These are phyloP conservation scores for Tethya wilhelma DNA, from an alignment of 37 sponge, comb jelly and placozoan species.

Conservation along the genomic window DNA sequence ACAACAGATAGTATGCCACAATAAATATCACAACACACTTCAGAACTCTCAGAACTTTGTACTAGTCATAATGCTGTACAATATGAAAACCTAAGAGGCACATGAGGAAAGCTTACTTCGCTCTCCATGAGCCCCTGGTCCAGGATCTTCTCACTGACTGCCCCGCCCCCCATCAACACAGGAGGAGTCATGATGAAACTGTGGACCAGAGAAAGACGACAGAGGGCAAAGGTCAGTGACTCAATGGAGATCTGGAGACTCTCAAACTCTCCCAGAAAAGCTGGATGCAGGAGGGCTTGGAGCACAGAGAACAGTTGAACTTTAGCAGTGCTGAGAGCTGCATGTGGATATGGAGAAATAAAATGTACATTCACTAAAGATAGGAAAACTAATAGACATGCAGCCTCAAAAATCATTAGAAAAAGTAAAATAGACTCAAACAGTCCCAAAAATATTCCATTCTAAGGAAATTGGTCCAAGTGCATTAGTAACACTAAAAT, in stretches of 20 bases:
- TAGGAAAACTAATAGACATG: too few species aligned
- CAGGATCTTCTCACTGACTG: constrained; percentile 26
- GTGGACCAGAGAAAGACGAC: constrained; percentile 37
- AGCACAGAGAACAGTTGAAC: background rate
- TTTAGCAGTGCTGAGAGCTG: background rate
- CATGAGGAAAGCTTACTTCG: constrained; percentile 42
- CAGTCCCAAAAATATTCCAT: too few species aligned
- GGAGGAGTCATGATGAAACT: constrained; percentile 31
- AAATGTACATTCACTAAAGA: too few species aligned
- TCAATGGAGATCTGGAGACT: constrained; percentile 5
- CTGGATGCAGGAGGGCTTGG: constrained; percentile 3
- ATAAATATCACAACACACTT: background rate
- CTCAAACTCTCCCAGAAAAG: background rate
- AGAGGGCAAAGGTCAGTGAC: constrained; percentile 35
- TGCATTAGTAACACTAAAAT: too few species aligned
- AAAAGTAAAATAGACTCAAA: too few species aligned
- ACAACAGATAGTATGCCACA: background rate
- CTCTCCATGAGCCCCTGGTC: constrained; percentile 57
- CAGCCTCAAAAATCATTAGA: too few species aligned
- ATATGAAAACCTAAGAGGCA: too few species aligned
- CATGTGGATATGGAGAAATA: too few species aligned
- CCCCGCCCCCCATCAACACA: constrained; percentile 15
- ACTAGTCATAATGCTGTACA: background rate
- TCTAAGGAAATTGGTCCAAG: too few species aligned
- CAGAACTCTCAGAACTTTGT: background rate